Evolutionary conservation across 2,797 vertebrate genomes (phyloP), one percentile per base, ranked within the genome.

Genomic region (Scomberomorus guttatus): DNA sequence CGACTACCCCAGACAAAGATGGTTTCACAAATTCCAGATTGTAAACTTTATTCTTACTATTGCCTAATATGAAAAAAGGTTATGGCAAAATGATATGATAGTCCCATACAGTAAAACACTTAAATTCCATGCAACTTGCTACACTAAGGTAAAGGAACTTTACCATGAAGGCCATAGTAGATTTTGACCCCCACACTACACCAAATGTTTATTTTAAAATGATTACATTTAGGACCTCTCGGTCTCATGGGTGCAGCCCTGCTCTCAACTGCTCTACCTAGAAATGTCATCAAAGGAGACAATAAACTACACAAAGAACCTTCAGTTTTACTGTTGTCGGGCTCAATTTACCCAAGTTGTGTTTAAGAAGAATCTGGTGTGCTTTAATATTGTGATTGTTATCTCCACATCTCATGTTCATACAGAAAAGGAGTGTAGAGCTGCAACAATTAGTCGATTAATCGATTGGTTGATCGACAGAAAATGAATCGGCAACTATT

Each of bases 1-100:
- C 24, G 60, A 69, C 87, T 79, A 72, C 81, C 79, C 87, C 70
- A 61, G 42, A 39, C 37, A 42, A 60, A 65, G 64, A 39, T 18
- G 37, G 15, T 60, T 32, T 39, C 25, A 54, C 44, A 75, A 46
- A 44, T 32, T n/a, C 42, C 46, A 25, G 5, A 10, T 44, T 48
- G 10, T 52, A 25, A 71, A 61, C 0, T 55, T n/a, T 29, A 24
- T 5, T 9, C 3, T 34, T 39, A 0, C 2, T 20, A 2, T 42
- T 56, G 15, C 4, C 3, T 6, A 48, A 10, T 2, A 25, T 67
- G 66, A 75, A 39, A 5, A n/a, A 0, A 50, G 12, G 32, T 37
- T 1, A 2, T 34, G 32, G 20, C 0, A 8, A 42, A 37, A 42
- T 9, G 5, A 2, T 0, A 10, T 1, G 7, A 12, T n/a, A 9